Conservation (phyloP, 1,140 invertebrate genomes). For the Oedothorax gibbosus region DNA sequence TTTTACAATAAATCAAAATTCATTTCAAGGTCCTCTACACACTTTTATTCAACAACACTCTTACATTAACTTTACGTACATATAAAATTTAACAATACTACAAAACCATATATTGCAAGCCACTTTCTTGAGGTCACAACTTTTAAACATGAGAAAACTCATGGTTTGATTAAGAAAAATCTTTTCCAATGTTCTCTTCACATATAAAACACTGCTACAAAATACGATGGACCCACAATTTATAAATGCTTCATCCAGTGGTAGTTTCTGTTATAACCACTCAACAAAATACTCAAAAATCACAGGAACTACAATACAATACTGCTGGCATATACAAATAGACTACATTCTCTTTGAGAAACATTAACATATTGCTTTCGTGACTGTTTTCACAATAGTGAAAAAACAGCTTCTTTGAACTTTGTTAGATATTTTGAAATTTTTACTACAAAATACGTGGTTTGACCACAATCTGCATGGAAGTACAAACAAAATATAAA, state of each 20-base stretch:
- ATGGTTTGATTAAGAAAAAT: constrained; percentile 57
- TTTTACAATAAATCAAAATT: too few species aligned
- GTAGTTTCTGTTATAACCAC: constrained; percentile 52
- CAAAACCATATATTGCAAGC: constrained; percentile 61
- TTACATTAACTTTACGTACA: constrained; percentile 60
- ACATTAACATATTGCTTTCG: constrained; percentile 58
- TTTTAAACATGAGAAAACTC: constrained; percentile 58
- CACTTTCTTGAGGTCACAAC: constrained; percentile 62
- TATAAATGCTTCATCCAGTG: constrained; percentile 60
- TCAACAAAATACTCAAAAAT: constrained; percentile 56
- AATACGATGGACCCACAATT: constrained; percentile 61
- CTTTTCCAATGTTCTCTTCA: constrained; percentile 57
- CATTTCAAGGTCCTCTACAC: constrained; percentile 27
- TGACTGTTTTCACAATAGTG: constrained; percentile 42
- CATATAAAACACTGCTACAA: constrained; percentile 61
- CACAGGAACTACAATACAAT: constrained; percentile 62
- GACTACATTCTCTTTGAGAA: constrained; percentile 60
- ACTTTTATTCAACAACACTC: constrained; percentile 60
- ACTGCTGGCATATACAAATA: constrained; percentile 57
- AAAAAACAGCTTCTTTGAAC: constrained; percentile 52
- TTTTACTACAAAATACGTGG: constrained; percentile 54
- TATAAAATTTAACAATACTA: constrained; percentile 62
- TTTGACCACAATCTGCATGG: constrained; percentile 58
- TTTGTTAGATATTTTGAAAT: constrained; percentile 50
- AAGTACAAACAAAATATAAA: constrained; percentile 51